phyloP scores from a whole-genome alignment of 2,797 vertebrate species.

The Prionace glauca region DNA sequence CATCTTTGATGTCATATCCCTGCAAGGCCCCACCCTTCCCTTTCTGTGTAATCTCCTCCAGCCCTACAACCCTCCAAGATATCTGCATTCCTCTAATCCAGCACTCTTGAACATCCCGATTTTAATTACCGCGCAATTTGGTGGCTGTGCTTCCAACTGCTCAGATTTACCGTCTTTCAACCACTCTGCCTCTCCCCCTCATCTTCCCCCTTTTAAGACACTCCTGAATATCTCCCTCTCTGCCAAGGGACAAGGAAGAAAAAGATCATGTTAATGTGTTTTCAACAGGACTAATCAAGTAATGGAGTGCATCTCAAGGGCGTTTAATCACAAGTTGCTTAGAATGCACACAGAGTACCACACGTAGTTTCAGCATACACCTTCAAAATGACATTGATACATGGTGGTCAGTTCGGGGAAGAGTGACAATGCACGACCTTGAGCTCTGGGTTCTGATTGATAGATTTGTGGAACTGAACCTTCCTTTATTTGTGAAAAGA shows the following conservation, averaged over 20 bases:
- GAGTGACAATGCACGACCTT: neutral
- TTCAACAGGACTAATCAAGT: constrained; percentile 29
- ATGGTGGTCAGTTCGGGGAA: neutral
- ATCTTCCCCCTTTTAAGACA: neutral
- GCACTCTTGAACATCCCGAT: neutral
- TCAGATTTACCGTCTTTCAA: neutral
- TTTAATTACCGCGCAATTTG: neutral
- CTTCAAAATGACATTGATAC: neutral
- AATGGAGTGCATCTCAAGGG: constrained; percentile 1
- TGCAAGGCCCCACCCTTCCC: neutral
- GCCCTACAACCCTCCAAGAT: neutral
- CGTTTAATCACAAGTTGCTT: neutral
- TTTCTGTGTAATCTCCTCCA: neutral
- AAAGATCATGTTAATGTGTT: neutral
- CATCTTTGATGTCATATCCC: neutral
- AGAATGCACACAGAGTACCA: neutral
- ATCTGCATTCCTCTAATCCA: neutral
- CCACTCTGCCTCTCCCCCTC: neutral
- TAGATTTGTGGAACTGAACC: neutral
- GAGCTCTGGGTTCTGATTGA: neutral
- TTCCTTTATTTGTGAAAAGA: neutral
- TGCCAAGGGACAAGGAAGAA: neutral
- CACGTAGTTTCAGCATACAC: neutral
- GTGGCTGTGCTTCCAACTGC: neutral
- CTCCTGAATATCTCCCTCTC: neutral